Evolutionary conservation across 2,113 vertebrate genomes (phyloP), one percentile per base, ranked within the genome.

Genomic region (Aviceda subcristata): DNA sequence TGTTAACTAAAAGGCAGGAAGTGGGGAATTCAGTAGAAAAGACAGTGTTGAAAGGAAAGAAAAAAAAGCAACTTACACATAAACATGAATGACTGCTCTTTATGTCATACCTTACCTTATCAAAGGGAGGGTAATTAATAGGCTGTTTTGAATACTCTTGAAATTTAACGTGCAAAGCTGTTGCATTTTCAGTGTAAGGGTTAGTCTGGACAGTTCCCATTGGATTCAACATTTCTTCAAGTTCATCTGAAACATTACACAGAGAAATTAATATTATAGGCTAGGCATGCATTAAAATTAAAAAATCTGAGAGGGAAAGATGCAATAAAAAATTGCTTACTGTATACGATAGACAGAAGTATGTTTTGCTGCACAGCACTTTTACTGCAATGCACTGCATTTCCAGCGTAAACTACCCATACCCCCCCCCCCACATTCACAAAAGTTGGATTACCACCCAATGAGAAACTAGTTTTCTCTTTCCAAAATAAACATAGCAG

Each of bases 211-310:
- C 98, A 2, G 99, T 99, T 97, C 99, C 99, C 97, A 99, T 99
- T 77, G 99, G 99, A 96, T 99, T 99, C 97, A 99, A 97, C 99
- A 99, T 99, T 98, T 99, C 99, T 98, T 99, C 99, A 98, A 99
- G 99, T 98, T 99, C 99, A 98, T 99, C 99, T 99, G 96, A 91
- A 98, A 98, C 15, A 91, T 45, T 38, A 59, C 9, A 56, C 21
- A 86, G 86, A 96, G 83, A 34, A 92, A 51, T 68, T 72, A 60
- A 34, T 43, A 64, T 21, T 19, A 82, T 51, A 84, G 29, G 29
- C 19, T 29, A 73, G 41, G 12, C 15, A 80, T 3, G 9, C n/a
- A 56, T 38, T 39, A 32, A 34, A 76, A 39, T 19, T 45, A 17
- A 79, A 56, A 83, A 60, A 41, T 34, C 41, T 63, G 57, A 66